Evolutionary conservation across 2,888 invertebrate species (phyloP), one percentile per base, ranked within the genome.

Genomic region (Taenaris catops): DNA sequence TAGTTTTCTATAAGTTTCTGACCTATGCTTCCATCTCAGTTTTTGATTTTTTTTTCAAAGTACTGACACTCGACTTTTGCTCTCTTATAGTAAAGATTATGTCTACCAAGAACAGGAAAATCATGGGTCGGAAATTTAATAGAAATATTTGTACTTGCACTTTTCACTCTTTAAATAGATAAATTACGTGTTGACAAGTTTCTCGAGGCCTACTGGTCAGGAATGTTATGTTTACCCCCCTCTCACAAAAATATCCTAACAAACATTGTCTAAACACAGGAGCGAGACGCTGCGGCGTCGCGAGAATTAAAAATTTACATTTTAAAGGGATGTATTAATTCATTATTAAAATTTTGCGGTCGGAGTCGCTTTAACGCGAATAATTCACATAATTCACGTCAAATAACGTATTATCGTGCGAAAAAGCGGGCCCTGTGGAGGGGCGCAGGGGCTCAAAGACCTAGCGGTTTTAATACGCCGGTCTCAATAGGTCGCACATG

Each of bases 261-360:
- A 34, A 35, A 38, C 29, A 36, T 28, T 28, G 26, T 28, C n/a
- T n/a, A n/a, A 41, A 34, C 39, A 34, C 31, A 27, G 46, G 21
- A 28, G 34, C 36, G 28, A n/a, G 14, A 9, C 34, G 32, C 29
- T 34, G 38, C 49, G 44, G 41, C 47, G 49, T 39, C 56, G 56
- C 51, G 41, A 54, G 78, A 72, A 83, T 84, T 79, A 83, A 78
- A 84, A 80, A 83, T 84, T 79, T 72, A 79, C 78, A 79, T 80
- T 78, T 72, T 72, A 73, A 74, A 75, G 80, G 78, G 72, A 67
- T 71, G 72, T 71, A 74, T 80, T 69, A 73, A 79, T 81, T 75
- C 63, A 80, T 79, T 81, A 81, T 81, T 79, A 81, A 81, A 80
- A 79, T 83, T 76, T 69, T 49, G 78, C 68, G 76, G 79, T 59